Evolutionary conservation across 64 coral and sea anemone genomes (phyloP), one percentile per base, ranked within the genome.

Genomic region (Pocillopora damicornis): DNA sequence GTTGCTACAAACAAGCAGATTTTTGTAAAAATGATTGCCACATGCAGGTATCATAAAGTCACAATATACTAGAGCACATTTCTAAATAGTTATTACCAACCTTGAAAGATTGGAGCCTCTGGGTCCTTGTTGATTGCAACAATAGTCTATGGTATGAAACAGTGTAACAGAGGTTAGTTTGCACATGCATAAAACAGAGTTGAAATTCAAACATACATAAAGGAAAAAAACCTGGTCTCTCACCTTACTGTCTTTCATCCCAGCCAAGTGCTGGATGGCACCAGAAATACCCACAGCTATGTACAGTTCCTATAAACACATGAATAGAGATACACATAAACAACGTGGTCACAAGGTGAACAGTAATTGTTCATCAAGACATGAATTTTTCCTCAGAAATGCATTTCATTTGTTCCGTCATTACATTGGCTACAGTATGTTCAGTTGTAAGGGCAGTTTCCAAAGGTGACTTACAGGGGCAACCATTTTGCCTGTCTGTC

Each of bases 181-280:
- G 75, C 75, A 14, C n/a, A 45, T 37, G 26, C 26, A 9, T 77
- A 15, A 0, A 14, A 77, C 35, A 59, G 59, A 82, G 51, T 34
- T 16, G 16, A 4, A 1, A 60, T 88, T 76, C 14, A 37, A 60
- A 78, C 15, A 61, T 76, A 20, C 22, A 82, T 73, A 35, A 69
- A 69, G n/a, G 57, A 45, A 1, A 15, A 81, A 8, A 10, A 45
- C 63, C 59, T 0, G 62, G 12, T 2, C 34, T 15, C 76, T 22
- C 79, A 99, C 97, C 93, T 99, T 99, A 61, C 97, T 99, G 87
- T 99, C 97, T 35, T 99, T 99, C 97, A 99, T 99, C 36, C 97
- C 97, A 59, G 97, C 97, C 15, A 99, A 80, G 76, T 99, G 97
- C 69, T 99, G 97, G 88, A 99, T 99, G 34, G 97, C 97, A 23